Evolutionary conservation across 2,888 invertebrate genomes (phyloP), one percentile per base, ranked within the genome.

Genomic region (Caenorhabditis virilis): DNA sequence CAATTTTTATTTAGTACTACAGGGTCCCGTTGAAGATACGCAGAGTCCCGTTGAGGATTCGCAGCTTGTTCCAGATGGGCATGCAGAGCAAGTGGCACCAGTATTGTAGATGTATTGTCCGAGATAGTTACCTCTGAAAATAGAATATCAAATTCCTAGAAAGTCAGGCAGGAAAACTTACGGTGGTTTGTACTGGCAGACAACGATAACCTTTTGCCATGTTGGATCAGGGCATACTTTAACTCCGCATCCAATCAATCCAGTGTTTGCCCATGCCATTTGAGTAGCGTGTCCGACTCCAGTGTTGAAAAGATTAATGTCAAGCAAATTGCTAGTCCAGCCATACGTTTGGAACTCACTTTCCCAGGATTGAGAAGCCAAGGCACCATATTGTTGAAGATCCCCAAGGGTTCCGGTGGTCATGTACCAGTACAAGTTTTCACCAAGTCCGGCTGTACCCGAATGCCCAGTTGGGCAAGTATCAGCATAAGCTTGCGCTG

Each of bases 281-380:
- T 64, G 64, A 26, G 65, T 65, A 1, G 65, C 65, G 38, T 65
- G 65, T 15, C 64, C 58, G 16, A 59, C 42, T 23, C 58, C 64
- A 36, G 51, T 51, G 26, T 50, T 54, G 58, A 64, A 58, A 9
- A 54, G 27, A 20, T 47, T 33, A 5, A 9, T 23, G 20, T 49
- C 43, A 25, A 59, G 41, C 2, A n/a, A 16, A 27, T 41, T 47
- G 11, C 54, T 53, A 5, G 26, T 50, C 64, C 54, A 59, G 22
- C 64, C 64, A 25, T 38, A 43, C 7, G 58, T 54, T 39, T 64
- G 58, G 47, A 63, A 63, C 22, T 63, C 63, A 6, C 58, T 51
- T 20, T 27, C 39, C 51, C 51, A 52, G 1, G 51, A 20, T 13
- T 39, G 39, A 3, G 51, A 52, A 2, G 51, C 51, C 11, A 43